Conservation (phyloP, 2,113 vertebrate genomes). For the Melanostigma gelatinosum region DNA sequence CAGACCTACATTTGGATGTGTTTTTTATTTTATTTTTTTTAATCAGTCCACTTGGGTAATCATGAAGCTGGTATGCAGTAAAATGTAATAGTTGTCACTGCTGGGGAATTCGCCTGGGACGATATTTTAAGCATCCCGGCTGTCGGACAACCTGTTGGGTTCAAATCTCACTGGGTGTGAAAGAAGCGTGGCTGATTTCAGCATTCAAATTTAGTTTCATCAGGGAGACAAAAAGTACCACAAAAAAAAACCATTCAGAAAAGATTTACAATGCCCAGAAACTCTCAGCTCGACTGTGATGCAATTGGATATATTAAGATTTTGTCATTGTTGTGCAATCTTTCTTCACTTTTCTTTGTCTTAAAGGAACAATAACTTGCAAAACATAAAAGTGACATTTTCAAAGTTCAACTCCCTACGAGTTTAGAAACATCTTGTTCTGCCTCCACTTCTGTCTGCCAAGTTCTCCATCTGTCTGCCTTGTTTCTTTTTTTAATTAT, state of each 20-base stretch:
- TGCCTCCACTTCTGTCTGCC: background rate
- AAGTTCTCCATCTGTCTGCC: background rate
- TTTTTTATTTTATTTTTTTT: conserved; percentile 25
- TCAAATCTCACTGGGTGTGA: background rate
- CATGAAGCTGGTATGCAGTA: conserved; percentile 45
- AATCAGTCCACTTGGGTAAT: conserved; percentile 58
- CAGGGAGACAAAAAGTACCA: background rate
- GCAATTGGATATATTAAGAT: background rate
- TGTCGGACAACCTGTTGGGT: conserved; percentile 41
- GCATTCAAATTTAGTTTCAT: conserved; percentile 6
- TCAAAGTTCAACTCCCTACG: conserved; percentile 15
- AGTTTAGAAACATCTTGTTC: conserved; percentile 24
- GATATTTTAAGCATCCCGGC: conserved; percentile 42
- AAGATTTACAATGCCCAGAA: background rate
- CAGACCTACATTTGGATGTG: conserved; percentile 62
- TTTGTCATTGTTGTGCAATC: background rate
- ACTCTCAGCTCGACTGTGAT: conserved; percentile 7
- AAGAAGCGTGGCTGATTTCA: conserved; percentile 20
- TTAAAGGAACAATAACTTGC: conserved; percentile 13
- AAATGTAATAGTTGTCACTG: conserved; percentile 36
- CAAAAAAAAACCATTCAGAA: background rate
- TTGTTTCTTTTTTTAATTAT: background rate
- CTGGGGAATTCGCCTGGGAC: conserved; percentile 23
- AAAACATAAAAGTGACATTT: conserved; percentile 2
- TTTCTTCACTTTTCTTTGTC: background rate